These are phyloP conservation scores for Ameiurus melas DNA, from an alignment of 2,113 vertebrate genomes.

Conservation along the genomic window DNA sequence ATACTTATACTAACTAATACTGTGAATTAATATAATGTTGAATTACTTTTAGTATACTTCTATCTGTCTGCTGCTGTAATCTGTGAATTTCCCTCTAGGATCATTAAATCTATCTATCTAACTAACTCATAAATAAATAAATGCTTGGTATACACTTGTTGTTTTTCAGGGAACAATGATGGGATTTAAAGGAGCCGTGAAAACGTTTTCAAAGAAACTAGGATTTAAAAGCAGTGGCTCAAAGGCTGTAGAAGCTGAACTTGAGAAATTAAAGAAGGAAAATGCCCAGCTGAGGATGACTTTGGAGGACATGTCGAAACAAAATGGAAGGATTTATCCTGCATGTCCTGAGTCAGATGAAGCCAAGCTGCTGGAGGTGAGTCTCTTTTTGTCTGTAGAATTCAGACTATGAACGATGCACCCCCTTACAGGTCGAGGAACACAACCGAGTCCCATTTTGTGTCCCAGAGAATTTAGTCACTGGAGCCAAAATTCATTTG, in stretches of 20 bases:
- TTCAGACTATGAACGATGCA: too few species aligned
- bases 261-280: too few species aligned
- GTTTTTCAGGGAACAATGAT: conserved; percentile 62
- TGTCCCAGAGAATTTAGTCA: conserved; percentile 81
- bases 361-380: too few species aligned
- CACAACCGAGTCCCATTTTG: background rate
- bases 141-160: background rate
- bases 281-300: too few species aligned
- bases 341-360: too few species aligned
- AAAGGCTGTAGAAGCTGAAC: conserved; percentile 69
- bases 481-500: conserved; percentile 69
- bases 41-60: background rate
- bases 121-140: background rate
- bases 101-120: background rate
- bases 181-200: conserved; percentile 81
- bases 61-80: background rate
- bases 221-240: conserved; percentile 74
- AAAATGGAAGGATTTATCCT: too few species aligned
- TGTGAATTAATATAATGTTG: background rate
- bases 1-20: background rate
- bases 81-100: background rate
- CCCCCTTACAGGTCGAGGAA: too few species aligned
- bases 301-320: too few species aligned
- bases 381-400: too few species aligned
- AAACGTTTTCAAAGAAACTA: conserved; percentile 76